A percentile compares a stretch with the other conserved stretches of the same genome.
Evolutionary conservation across 2,888 invertebrate species (phyloP).

Genomic region (Pseudanteris insignis): DNA sequence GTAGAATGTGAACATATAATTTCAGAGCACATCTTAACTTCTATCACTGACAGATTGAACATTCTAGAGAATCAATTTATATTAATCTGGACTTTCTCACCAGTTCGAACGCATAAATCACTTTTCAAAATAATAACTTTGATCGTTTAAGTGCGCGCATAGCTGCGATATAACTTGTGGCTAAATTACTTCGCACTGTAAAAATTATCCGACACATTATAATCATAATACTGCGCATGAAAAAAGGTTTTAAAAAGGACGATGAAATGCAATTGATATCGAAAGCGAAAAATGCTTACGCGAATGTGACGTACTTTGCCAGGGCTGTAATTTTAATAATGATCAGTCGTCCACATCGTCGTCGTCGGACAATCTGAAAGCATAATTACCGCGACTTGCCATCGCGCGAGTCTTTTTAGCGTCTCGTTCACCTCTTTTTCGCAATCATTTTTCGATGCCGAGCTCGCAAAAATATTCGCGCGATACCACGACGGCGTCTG

Average conservation of each 20-base stretch:
- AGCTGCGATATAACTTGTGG: too few relatives aligned
- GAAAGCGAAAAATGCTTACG: constrained; percentile 23
- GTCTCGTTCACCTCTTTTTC: constrained; percentile 28
- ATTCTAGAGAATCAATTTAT: too few relatives aligned
- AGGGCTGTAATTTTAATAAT: constrained; percentile 34
- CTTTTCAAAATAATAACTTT: too few relatives aligned
- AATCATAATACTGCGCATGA: constrained; percentile 16
- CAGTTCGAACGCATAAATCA: too few relatives aligned
- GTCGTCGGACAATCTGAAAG: constrained; percentile 24
- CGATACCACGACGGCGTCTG: not conserved
- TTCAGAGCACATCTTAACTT: too few relatives aligned
- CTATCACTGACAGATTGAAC: too few relatives aligned
- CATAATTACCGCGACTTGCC: constrained; percentile 28
- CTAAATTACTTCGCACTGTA: not conserved
- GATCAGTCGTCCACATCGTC: constrained; percentile 24
- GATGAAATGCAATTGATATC: constrained; percentile 31
- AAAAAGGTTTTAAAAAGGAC: constrained; percentile 16
- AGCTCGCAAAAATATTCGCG: constrained; percentile 13
- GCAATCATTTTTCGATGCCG: constrained; percentile 33
- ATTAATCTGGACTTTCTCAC: too few relatives aligned
- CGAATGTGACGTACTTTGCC: constrained; percentile 30
- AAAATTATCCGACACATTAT: constrained; percentile 19
- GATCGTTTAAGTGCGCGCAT: too few relatives aligned
- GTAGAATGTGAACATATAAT: too few relatives aligned
- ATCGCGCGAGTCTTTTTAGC: constrained; percentile 19